Percentiles rank a stretch among this genome's conserved stretches.
These are phyloP conservation scores for Corythaeola cristata DNA, from an alignment of 2,113 vertebrate genomes.

Conservation along the genomic window DNA sequence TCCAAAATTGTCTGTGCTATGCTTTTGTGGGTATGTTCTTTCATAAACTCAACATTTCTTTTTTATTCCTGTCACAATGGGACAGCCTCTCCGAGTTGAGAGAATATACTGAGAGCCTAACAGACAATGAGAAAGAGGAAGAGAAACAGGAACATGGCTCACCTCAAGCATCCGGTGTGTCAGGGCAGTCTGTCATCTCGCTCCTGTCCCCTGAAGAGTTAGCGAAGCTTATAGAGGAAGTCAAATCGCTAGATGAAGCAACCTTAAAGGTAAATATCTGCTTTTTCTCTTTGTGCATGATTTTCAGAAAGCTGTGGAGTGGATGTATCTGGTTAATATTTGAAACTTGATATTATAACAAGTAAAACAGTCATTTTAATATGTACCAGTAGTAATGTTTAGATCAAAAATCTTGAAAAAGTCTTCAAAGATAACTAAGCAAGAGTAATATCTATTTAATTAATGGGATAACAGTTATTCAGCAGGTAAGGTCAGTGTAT, in stretches of 20 bases:
- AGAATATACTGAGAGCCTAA: slow-evolving; percentile 77
- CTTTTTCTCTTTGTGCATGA: neutral
- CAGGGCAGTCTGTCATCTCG: slow-evolving; percentile 86
- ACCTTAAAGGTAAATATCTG: slow-evolving; percentile 82
- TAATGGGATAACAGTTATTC: neutral
- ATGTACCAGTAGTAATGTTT: neutral
- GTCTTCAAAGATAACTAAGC: neutral
- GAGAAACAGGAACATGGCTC: slow-evolving; percentile 2
- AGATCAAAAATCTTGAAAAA: neutral
- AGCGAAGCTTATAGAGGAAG: slow-evolving; percentile 86
- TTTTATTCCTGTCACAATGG: neutral
- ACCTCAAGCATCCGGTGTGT: slow-evolving; percentile 39
- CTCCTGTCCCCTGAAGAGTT: slow-evolving; percentile 84
- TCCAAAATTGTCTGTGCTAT: neutral
- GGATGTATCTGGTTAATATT: neutral
- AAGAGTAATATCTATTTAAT: neutral
- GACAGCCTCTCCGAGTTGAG: slow-evolving; percentile 87
- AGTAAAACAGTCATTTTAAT: neutral
- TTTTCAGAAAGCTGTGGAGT: neutral
- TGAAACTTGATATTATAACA: neutral
- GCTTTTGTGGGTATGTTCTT: neutral
- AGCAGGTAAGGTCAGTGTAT: neutral
- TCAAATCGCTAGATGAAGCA: slow-evolving; percentile 84
- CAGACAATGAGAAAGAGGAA: slow-evolving; percentile 59
- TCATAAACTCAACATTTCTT: neutral